Conservation (phyloP, 2,797 vertebrate species). For the Bovichtus diacanthus region DNA sequence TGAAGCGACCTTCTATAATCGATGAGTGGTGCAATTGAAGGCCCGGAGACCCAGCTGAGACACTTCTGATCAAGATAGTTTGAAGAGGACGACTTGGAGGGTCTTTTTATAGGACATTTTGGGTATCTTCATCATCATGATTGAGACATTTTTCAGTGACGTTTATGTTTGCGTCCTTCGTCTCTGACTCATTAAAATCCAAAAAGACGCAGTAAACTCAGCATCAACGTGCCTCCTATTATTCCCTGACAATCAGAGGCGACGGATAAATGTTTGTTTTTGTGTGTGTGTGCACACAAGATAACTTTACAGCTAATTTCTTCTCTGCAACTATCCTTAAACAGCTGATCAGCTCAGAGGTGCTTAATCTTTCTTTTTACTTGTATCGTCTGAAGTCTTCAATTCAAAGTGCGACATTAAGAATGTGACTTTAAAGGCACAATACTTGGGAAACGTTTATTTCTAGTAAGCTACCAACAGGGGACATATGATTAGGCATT, state of each 20-base stretch:
- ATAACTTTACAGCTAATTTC: too few relatives aligned
- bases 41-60: slow-evolving; percentile 34
- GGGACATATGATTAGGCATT: not conserved
- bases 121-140: not conserved
- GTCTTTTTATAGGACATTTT: not conserved
- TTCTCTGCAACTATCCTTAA: too few relatives aligned
- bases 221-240: too few relatives aligned
- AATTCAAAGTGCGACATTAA: not conserved
- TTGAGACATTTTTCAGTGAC: not conserved
- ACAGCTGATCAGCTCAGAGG: too few relatives aligned
- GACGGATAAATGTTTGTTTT: too few relatives aligned
- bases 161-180: too few relatives aligned
- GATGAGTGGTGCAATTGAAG: slow-evolving; percentile 58
- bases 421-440: not conserved
- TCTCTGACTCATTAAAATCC: too few relatives aligned
- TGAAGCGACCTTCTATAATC: slow-evolving; percentile 64
- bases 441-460: not conserved
- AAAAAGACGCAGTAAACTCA: too few relatives aligned
- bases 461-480: not conserved
- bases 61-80: slow-evolving; percentile 18
- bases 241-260: too few relatives aligned
- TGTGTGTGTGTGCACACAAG: too few relatives aligned
- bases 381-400: not conserved
- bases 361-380: not conserved
- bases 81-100: not conserved